Evolutionary conservation across 1,140 invertebrate species (phyloP).

Genomic region (Diabrotica virgifera): DNA sequence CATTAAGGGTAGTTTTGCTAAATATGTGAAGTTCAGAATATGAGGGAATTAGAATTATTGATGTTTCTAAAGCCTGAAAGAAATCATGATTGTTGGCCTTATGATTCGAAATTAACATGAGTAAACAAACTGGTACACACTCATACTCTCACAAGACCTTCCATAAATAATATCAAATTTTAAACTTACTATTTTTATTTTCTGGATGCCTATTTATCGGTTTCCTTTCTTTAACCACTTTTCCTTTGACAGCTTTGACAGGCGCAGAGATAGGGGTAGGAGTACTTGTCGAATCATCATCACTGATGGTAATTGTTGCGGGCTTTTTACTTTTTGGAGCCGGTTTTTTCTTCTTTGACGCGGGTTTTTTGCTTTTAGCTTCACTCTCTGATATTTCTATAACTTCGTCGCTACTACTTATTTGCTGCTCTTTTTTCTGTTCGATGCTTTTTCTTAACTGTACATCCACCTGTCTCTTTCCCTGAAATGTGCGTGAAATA

Average conservation of each 20-base stretch:
- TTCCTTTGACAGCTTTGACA: neutral
- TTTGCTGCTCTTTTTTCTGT: conserved; percentile 54
- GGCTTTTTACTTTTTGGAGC: conserved; percentile 13
- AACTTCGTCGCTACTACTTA: conserved; percentile 56
- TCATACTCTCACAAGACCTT: too few species aligned
- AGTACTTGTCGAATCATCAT: conserved; percentile 8
- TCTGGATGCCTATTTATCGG: conserved; percentile 11
- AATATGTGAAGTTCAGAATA: too few species aligned
- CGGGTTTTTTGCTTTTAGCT: conserved; percentile 8
- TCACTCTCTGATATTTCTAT: conserved; percentile 11
- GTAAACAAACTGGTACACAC: too few species aligned
- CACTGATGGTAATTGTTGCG: conserved; percentile 4
- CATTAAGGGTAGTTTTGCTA: too few species aligned
- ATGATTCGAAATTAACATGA: too few species aligned
- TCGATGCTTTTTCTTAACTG: conserved; percentile 58
- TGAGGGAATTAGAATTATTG: too few species aligned
- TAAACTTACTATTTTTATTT: conserved; percentile 23
- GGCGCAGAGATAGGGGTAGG: neutral
- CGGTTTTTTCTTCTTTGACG: conserved; percentile 19
- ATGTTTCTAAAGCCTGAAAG: too few species aligned
- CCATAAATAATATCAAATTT: too few species aligned
- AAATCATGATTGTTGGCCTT: too few species aligned
- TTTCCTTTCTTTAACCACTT: conserved; percentile 18
- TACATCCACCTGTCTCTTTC: conserved; percentile 52
- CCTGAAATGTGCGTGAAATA: conserved; percentile 20